Evolutionary conservation across 2,797 vertebrate genomes (phyloP).

Genomic region (Pangasius macronema): DNA sequence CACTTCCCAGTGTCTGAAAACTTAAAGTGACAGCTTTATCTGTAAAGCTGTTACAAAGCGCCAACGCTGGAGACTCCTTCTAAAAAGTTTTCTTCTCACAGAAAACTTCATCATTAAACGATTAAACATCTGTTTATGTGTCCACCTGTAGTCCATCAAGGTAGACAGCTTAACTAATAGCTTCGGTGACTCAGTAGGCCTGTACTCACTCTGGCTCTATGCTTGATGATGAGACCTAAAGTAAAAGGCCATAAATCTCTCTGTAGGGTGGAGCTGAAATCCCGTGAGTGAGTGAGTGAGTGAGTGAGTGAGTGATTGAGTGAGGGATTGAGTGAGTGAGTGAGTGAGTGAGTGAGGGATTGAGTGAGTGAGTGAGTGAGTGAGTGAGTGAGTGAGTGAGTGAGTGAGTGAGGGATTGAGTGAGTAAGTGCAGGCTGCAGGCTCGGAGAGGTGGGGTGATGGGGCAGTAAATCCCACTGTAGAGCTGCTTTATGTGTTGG

Average conservation of each 20-base stretch:
- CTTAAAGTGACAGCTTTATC: too few species aligned
- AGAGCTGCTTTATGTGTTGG: slow-evolving; percentile 65
- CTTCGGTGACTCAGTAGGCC: background rate
- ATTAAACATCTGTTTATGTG: background rate
- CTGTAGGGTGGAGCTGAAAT: background rate
- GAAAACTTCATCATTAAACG: background rate
- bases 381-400: background rate
- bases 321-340: too few species aligned
- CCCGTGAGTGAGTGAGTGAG: slow-evolving; percentile 1
- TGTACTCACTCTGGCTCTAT: background rate
- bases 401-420: background rate
- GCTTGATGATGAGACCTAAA: background rate
- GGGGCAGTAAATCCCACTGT: slow-evolving; percentile 68
- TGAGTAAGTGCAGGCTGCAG: slow-evolving; percentile 40
- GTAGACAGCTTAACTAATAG: background rate
- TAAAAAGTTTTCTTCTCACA: background rate
- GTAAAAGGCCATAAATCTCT: slow-evolving; percentile 16
- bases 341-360: background rate
- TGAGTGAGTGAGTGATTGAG: too few species aligned
- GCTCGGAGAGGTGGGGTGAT: slow-evolving; percentile 44
- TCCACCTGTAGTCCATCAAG: background rate
- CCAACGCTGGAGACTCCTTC: background rate
- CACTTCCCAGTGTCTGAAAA: background rate
- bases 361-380: background rate
- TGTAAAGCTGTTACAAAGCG: background rate